A percentile compares a stretch with the other conserved stretches of the same genome.
phyloP scores from a whole-genome alignment of 2,797 vertebrate species.

The Chiloscyllium punctatum region DNA sequence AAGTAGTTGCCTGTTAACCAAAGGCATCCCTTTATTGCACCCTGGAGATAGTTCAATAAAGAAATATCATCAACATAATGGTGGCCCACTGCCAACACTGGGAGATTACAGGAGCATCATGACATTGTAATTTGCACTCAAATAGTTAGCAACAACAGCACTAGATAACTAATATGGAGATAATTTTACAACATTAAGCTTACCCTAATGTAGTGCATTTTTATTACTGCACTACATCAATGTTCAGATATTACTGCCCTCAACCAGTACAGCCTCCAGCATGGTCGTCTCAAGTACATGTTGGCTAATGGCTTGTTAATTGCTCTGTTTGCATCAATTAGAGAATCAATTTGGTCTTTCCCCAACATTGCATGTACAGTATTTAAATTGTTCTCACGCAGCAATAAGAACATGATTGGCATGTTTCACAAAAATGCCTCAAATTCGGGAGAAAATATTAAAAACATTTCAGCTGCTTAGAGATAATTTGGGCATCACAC shows the following conservation, averaged over 20 bases:
- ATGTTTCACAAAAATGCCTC: background rate
- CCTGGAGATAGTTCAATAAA: background rate
- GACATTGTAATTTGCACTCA: background rate
- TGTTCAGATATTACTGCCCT: background rate
- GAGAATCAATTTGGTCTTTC: background rate
- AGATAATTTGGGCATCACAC: background rate
- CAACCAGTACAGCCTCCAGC: background rate
- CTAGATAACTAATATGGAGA: background rate
- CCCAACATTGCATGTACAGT: background rate
- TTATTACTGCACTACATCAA: conserved; percentile 10
- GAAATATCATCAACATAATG: background rate
- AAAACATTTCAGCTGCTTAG: background rate
- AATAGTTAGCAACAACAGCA: background rate
- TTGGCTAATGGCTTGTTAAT: conserved; percentile 31
- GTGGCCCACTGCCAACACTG: background rate
- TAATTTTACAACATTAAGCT: conserved; percentile 16
- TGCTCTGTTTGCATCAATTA: conserved; percentile 23
- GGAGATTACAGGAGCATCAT: background rate
- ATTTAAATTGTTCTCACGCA: background rate
- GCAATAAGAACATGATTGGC: background rate
- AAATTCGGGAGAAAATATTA: background rate
- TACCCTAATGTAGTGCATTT: background rate
- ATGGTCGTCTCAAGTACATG: background rate
- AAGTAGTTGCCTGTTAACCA: background rate
- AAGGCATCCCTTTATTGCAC: background rate